Base-by-base conservation (phyloP, 2,888 invertebrate genomes). In the Argyresthia albistria region DNA sequence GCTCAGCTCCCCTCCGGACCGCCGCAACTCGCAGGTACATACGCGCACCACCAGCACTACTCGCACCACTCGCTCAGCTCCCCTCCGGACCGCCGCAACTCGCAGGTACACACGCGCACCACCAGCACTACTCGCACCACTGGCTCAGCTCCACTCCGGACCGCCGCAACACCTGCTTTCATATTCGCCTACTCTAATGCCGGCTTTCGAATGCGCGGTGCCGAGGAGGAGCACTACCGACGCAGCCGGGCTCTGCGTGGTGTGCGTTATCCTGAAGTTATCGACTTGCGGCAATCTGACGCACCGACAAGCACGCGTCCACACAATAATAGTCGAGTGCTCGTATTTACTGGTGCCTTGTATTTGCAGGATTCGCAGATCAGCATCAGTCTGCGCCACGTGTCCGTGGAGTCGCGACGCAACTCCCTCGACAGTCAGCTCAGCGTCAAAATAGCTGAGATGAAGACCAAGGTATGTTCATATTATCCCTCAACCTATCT, bases 361-460 rank as follows among this genome's bases (percentile, higher is more conserved):
- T 6, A 4, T 6, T 25, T 6, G 25, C 56, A 89, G 60, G 91
- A 92, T 70, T 91, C 91, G 0, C 91, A 91, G 63, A 92, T 94
- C 62, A 94, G 94, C 76, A 92, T 93, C 67, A 94, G 93, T 59
- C 90, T 94, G 0, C 90, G 93, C 7, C 93, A 95, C 68, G 93
- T 96, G 0, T 95, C 95, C 0, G 93, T 96, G 1, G 96, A 96
- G 71, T 95, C 95, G 0, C 88, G 96, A 8, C 89, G 96, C 43
- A 95, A 96, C 75, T 96, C 96, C 0, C 90, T 95, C 14, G 97
- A 97, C 67, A 96, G 96, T 51, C 96, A 96, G 66, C 89, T 94
- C 49, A 95, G 95, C 0, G 93, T 95, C 0, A 95, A 95, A 76
- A 93, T 95, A 47, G 93, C 95, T 0, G 95, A 95, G 75, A 89